Evolutionary conservation across 1,140 invertebrate genomes (phyloP).

Genomic region (Papilio polytes): DNA sequence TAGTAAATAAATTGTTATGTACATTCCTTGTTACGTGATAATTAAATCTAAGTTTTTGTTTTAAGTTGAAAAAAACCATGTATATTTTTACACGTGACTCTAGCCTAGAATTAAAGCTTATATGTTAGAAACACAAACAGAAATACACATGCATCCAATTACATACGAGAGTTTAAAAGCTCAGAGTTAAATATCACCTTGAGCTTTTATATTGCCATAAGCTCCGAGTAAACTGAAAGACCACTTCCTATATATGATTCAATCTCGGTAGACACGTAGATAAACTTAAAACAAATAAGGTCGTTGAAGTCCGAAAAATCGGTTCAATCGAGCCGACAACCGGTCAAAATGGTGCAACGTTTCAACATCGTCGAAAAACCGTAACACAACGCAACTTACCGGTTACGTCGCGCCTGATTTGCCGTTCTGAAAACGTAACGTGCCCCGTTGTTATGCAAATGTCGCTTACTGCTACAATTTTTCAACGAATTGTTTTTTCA

Average conservation of each 20-base stretch:
- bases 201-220: not conserved
- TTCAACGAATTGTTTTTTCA: conserved; percentile 25
- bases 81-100: no score
- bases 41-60: no score
- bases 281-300: not conserved
- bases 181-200: no score
- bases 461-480: conserved; percentile 1
- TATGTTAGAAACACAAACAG: no score
- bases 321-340: conserved; percentile 7
- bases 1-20: no score
- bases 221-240: not conserved
- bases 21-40: no score
- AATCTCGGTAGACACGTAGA: not conserved
- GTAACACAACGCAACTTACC: conserved; percentile 35
- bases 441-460: conserved; percentile 32
- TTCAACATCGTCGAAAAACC: conserved; percentile 26
- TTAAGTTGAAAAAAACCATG: no score
- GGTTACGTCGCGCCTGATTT: conserved; percentile 32
- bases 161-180: no score
- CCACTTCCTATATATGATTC: not conserved
- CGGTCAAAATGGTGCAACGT: conserved; percentile 21
- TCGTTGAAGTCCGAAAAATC: conserved; percentile 7
- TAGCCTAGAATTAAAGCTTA: no score
- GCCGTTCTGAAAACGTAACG: conserved; percentile 30
- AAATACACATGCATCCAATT: no score